Evolutionary conservation across 2,113 vertebrate species (phyloP), one percentile per base, ranked within the genome.

Genomic region (Parus major): DNA sequence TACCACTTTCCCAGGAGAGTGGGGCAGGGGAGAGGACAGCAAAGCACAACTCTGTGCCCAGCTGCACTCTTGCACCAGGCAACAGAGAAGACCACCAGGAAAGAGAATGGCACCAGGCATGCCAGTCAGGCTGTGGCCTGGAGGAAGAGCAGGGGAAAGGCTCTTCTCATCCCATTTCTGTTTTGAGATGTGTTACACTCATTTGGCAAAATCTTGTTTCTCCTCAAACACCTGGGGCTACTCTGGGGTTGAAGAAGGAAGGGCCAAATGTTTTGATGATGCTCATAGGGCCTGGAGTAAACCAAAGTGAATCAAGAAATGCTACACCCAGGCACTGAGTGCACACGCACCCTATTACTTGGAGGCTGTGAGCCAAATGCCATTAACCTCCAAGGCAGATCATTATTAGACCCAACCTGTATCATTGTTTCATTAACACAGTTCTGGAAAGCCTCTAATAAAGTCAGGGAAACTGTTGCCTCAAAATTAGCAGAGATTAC

Each of bases 371-470:
- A 83, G 94, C 86, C 95, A 96, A 92, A 93, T 72, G 92, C 93
- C 95, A 96, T 97, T 97, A 96, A 96, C 90, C 92, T 95, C 86
- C 90, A 22, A 96, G 95, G 93, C 86, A 96, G 73, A 95, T 85
- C 46, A 2, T 92, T 95, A 93, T 88, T 86, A 86, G 88, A 78
- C 88, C 85, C 90, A 93, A 96, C 86, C 93, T 95, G 90, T 95
- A 92, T 96, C 96, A 97, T 92, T 95, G 95, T 90, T 96, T 94
- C 93, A 97, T 97, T 97, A 97, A 78, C 86, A 75, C 94, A 69
- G 88, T 88, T 92, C 95, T 97, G 94, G 95, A 96, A 95, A 96
- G 66, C 82, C 36, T 97, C 95, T 96, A 94, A 95, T 86, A 94
- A 86, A 93, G 88, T 53, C 92, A 93, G 90, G 69, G 88, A 93